phyloP scores from a whole-genome alignment of 2,797 vertebrate genomes.

The Lophius americanus region DNA sequence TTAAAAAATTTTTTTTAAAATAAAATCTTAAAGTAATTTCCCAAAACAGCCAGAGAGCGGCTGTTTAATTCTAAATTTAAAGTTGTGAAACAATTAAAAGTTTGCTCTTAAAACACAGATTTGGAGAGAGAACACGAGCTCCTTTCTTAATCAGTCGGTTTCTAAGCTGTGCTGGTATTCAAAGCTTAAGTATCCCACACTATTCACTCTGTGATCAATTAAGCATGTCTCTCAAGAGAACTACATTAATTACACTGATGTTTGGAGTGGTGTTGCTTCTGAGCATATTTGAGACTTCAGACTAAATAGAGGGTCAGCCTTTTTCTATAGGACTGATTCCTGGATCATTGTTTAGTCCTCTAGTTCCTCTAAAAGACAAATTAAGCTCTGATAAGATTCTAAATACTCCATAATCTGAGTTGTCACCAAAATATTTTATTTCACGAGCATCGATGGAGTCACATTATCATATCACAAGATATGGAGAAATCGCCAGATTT shows the following conservation, averaged over 20 bases:
- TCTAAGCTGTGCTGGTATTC: constrained; percentile 55
- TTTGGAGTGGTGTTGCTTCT: constrained; percentile 54
- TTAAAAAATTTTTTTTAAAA: constrained; percentile 9
- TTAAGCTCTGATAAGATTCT: constrained; percentile 23
- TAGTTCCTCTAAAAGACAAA: constrained; percentile 13
- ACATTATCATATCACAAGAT: background rate
- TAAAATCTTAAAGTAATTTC: constrained; percentile 17
- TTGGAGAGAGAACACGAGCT: constrained; percentile 19
- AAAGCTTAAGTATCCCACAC: constrained; percentile 46
- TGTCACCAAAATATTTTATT: background rate
- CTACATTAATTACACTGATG: constrained; percentile 65
- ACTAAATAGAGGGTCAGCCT: constrained; percentile 30
- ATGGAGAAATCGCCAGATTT: background rate
- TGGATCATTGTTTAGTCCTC: constrained; percentile 44
- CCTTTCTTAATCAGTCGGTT: constrained; percentile 18
- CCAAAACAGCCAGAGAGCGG: constrained; percentile 13
- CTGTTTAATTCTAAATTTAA: constrained; percentile 42
- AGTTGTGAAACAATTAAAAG: constrained; percentile 51
- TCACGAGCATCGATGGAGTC: background rate
- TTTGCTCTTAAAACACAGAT: constrained; percentile 19
- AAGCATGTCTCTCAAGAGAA: constrained; percentile 68
- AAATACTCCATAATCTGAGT: constrained; percentile 8
- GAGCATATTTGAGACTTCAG: constrained; percentile 40
- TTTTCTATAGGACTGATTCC: constrained; percentile 23
- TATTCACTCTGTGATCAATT: constrained; percentile 69